phyloP scores from a whole-genome alignment of 1,140 invertebrate species.

The Stegodyphus dumicola region DNA sequence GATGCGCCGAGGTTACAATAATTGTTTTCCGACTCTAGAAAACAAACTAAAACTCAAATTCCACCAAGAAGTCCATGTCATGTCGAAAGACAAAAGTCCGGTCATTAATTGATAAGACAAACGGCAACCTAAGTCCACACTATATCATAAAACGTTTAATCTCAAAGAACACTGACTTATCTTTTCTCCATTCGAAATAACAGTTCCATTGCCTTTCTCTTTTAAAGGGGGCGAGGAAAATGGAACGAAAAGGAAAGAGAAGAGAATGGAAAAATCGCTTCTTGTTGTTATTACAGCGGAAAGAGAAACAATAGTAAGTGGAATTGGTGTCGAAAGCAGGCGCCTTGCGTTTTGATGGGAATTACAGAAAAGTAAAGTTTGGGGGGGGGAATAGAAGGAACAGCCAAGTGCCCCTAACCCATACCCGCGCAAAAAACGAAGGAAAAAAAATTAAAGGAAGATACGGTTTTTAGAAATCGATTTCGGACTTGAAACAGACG shows the following conservation, averaged over 20 bases:
- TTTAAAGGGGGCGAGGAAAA: neutral
- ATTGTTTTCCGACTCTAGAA: too few relatives aligned
- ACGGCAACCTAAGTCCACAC: neutral
- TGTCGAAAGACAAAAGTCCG: too few relatives aligned
- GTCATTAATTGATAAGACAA: neutral
- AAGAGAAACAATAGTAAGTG: neutral
- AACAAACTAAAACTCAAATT: too few relatives aligned
- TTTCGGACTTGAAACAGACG: neutral
- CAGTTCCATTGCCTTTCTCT: neutral
- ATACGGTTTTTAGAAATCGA: neutral
- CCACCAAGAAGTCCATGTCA: too few relatives aligned
- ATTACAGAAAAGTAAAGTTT: neutral
- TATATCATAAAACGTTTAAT: neutral
- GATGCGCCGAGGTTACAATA: too few relatives aligned
- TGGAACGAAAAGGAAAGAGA: neutral
- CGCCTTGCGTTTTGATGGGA: neutral
- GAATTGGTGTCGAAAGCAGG: neutral
- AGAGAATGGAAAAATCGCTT: slow-evolving; percentile 1
- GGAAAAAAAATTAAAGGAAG: neutral
- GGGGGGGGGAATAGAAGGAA: too few relatives aligned
- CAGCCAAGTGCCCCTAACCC: neutral
- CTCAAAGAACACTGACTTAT: neutral
- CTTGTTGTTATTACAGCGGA: neutral
- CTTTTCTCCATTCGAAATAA: slow-evolving; percentile 15
- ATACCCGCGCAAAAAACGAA: neutral